phyloP scores from a whole-genome alignment of 2,888 invertebrate genomes.

The Morpho achilles region DNA sequence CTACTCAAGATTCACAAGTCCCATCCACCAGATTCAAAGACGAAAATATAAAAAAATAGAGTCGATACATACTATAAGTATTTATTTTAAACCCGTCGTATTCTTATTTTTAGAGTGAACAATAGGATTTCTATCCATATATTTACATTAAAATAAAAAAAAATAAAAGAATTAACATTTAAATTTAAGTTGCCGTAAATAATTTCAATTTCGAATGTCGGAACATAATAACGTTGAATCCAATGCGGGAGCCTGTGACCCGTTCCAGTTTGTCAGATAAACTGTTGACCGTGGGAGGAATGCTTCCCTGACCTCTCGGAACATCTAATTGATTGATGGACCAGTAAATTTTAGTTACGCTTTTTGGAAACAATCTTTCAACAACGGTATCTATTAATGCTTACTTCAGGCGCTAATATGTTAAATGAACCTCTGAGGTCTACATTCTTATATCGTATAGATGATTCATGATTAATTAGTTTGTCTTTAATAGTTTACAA shows the following conservation, averaged over 20 bases:
- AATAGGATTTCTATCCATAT: too few relatives aligned
- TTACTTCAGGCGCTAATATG: constrained; percentile 5
- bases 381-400: constrained; percentile 18
- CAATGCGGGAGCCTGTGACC: constrained; percentile 31
- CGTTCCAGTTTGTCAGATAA: constrained; percentile 35
- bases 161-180: neutral
- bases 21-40: too few relatives aligned
- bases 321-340: constrained; percentile 59
- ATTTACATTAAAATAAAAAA: too few relatives aligned
- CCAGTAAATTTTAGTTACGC: constrained; percentile 34
- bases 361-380: constrained; percentile 11
- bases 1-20: too few relatives aligned
- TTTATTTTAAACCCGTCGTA: too few relatives aligned
- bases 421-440: constrained; percentile 12
- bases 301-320: constrained; percentile 58
- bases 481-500: too few relatives aligned
- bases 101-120: too few relatives aligned
- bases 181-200: neutral
- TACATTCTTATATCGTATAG: constrained; percentile 1
- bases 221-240: constrained; percentile 19
- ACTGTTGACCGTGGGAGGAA: constrained; percentile 51
- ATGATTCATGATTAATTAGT: too few relatives aligned
- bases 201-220: constrained; percentile 15
- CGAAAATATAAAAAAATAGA: too few relatives aligned
- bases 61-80: too few relatives aligned